phyloP scores from a whole-genome alignment of 92 coral and sea anemone species.

The Chrysogorgia sp. region DNA sequence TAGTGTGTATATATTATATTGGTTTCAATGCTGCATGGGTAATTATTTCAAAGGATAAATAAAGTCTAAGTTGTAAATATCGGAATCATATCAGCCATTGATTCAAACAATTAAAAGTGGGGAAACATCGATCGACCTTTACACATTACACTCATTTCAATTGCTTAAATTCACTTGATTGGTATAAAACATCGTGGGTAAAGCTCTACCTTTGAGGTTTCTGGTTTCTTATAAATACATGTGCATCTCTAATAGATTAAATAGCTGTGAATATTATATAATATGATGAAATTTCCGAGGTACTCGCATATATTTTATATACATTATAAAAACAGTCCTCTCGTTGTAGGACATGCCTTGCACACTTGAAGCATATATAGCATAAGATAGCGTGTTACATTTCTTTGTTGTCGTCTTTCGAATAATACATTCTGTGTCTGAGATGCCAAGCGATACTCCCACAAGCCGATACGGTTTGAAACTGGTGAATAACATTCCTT shows the following conservation, averaged over 20 bases:
- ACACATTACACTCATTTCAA: constrained; percentile 12
- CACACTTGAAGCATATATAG: background rate
- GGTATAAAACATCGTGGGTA: constrained; percentile 9
- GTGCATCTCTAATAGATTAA: constrained; percentile 33
- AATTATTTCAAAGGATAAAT: too few relatives aligned
- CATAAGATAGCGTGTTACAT: background rate
- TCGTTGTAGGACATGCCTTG: background rate
- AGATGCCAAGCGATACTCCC: constrained; percentile 99
- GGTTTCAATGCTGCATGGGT: too few relatives aligned
- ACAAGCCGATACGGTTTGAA: constrained; percentile 91
- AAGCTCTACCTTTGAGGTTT: constrained; percentile 7
- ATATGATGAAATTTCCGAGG: background rate
- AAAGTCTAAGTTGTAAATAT: too few relatives aligned
- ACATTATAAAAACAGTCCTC: constrained; percentile 18
- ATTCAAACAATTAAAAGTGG: background rate
- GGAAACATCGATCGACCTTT: background rate
- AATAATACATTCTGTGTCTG: constrained; percentile 90
- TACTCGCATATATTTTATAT: constrained; percentile 7
- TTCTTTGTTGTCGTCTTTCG: constrained; percentile 53
- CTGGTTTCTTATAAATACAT: constrained; percentile 34
- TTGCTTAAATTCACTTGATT: background rate
- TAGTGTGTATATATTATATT: too few relatives aligned
- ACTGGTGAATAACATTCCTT: constrained; percentile 93
- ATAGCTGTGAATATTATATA: constrained; percentile 7
- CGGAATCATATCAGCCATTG: too few relatives aligned